A percentile compares a stretch with the other conserved stretches of the same genome.
phyloP scores from a whole-genome alignment of 2,113 vertebrate species.

The Oncorhynchus masou region DNA sequence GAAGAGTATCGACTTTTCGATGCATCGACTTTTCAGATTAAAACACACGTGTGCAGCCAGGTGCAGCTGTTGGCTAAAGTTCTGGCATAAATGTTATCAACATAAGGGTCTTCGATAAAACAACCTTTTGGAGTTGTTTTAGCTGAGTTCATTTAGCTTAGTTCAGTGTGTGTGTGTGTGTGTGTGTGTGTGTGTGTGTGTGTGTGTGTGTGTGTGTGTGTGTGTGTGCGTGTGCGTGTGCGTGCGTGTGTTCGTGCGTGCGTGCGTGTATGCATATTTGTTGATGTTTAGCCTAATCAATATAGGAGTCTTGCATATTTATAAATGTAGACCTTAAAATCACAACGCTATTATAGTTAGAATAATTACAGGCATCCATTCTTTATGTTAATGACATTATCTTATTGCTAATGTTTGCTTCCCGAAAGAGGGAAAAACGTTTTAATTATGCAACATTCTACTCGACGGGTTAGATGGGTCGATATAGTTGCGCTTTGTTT shows the following conservation, averaged over 20 bases:
- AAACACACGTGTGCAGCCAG: too few relatives aligned
- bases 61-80: too few relatives aligned
- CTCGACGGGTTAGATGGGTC: conserved; percentile 54
- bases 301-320: conserved; percentile 55
- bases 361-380: conserved; percentile 54
- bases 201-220: conserved; percentile 10
- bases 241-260: conserved; percentile 13
- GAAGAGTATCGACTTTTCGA: too few relatives aligned
- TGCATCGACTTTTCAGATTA: too few relatives aligned
- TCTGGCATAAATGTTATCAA: too few relatives aligned
- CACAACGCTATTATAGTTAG: not conserved
- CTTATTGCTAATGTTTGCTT: conserved; percentile 17
- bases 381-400: conserved; percentile 65
- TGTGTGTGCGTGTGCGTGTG: conserved; percentile 6
- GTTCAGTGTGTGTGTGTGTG: not conserved
- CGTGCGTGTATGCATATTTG: not conserved
- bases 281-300: conserved; percentile 41
- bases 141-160: too few relatives aligned
- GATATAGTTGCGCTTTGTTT: conserved; percentile 43
- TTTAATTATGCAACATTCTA: conserved; percentile 51
- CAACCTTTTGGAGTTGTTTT: too few relatives aligned
- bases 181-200: conserved; percentile 5
- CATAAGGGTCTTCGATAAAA: too few relatives aligned
- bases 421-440: conserved; percentile 10
- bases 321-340: conserved; percentile 58